These are phyloP conservation scores for Neolamprologus caudopunctatus DNA, from an alignment of 2,113 vertebrate genomes.

Conservation along the genomic window DNA sequence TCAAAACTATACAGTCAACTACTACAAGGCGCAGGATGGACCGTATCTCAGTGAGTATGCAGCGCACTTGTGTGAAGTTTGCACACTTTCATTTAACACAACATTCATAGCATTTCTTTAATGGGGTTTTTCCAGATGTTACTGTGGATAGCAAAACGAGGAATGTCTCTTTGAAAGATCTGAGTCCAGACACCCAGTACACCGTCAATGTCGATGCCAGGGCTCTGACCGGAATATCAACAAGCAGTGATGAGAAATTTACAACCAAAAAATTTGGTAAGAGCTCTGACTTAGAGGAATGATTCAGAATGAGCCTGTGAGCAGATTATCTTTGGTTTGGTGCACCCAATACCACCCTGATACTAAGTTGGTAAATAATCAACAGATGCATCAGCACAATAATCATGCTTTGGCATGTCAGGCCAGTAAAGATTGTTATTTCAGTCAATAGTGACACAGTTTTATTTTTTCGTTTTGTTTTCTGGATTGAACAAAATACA, in stretches of 20 bases:
- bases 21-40: background rate
- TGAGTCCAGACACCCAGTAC: slow-evolving; percentile 72
- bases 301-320: background rate
- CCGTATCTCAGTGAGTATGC: slow-evolving; percentile 13
- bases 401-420: background rate
- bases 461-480: background rate
- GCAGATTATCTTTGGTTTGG: background rate
- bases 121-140: slow-evolving; percentile 61
- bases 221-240: slow-evolving; percentile 59
- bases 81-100: background rate
- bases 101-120: background rate
- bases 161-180: slow-evolving; percentile 52
- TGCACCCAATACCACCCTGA: background rate
- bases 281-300: background rate
- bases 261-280: slow-evolving; percentile 73
- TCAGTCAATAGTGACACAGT: background rate
- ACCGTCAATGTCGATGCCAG: slow-evolving; percentile 65
- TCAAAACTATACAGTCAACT: slow-evolving; percentile 25
- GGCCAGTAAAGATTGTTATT: background rate
- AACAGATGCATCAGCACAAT: background rate
- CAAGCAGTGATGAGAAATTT: slow-evolving; percentile 57
- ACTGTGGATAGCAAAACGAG: slow-evolving; percentile 54
- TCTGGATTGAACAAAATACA: background rate
- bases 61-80: background rate
- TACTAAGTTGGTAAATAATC: background rate